Conservation (phyloP, 2,888 invertebrate species). For the Dichetophora obliterata region DNA sequence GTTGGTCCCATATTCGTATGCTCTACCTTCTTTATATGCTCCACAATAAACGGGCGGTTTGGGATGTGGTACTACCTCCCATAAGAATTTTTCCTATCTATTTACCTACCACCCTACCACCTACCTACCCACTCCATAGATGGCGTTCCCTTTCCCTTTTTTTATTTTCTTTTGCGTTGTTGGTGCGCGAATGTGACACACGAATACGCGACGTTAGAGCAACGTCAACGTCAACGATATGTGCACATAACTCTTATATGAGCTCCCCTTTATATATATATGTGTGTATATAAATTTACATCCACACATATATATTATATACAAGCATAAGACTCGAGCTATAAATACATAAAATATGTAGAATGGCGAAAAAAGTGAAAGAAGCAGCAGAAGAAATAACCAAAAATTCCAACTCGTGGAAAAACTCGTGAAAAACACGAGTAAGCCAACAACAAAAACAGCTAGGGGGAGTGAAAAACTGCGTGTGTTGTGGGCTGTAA, state of each 20-base stretch:
- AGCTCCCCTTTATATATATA: constrained; percentile 41
- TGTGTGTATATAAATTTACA: constrained; percentile 30
- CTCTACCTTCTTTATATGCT: background rate
- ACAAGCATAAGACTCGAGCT: background rate
- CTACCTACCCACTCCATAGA: background rate
- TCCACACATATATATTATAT: constrained; percentile 31
- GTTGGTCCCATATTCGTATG: background rate
- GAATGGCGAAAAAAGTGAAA: background rate
- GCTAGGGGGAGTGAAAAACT: constrained; percentile 5
- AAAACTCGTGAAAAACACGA: constrained; percentile 40
- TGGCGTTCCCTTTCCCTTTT: background rate
- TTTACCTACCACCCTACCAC: too few relatives aligned
- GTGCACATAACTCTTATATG: constrained; percentile 60
- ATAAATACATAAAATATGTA: constrained; percentile 20
- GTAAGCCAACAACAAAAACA: background rate
- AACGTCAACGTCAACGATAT: constrained; percentile 49
- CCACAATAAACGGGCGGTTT: background rate
- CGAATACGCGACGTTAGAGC: constrained; percentile 11
- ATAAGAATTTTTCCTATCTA: constrained; percentile 12
- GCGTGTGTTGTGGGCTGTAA: background rate
- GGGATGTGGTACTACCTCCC: background rate
- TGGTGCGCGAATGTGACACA: constrained; percentile 23
- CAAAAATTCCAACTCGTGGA: constrained; percentile 35
- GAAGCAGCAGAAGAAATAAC: background rate
- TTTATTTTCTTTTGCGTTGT: constrained; percentile 5